These are phyloP conservation scores for Pygoscelis adeliae DNA, from an alignment of 2,113 vertebrate genomes.

Conservation along the genomic window DNA sequence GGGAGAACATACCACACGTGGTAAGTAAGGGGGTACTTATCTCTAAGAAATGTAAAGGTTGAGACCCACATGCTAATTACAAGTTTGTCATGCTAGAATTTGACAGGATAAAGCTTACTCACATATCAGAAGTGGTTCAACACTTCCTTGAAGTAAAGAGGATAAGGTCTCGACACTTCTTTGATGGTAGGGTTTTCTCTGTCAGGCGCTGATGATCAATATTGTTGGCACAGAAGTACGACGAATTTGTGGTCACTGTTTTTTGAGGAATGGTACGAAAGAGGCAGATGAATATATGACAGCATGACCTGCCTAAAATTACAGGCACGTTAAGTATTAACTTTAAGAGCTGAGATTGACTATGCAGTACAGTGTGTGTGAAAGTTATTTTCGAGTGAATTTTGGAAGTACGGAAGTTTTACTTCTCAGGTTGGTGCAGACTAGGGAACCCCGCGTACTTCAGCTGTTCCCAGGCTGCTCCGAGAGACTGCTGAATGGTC, in stretches of 20 bases:
- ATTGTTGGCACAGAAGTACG: neutral
- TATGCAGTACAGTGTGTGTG: neutral
- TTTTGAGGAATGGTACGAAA: neutral
- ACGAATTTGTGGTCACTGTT: neutral
- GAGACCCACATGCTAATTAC: neutral
- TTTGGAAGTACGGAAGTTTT: neutral
- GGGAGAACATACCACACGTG: neutral
- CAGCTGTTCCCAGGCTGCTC: neutral
- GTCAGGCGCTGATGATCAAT: accelerated
- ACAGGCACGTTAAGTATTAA: accelerated
- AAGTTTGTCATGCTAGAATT: neutral
- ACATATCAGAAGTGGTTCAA: neutral
- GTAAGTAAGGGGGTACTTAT: neutral
- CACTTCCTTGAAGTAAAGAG: neutral
- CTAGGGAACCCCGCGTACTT: accelerated
- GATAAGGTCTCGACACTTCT: neutral
- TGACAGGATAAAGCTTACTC: neutral
- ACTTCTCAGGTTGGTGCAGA: neutral
- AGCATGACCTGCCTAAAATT: neutral
- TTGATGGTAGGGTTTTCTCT: neutral
- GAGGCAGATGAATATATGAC: neutral
- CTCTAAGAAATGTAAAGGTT: neutral
- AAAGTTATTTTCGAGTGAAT: neutral
- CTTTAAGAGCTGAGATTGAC: neutral
- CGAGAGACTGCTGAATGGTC: neutral